Percentiles rank a stretch among this genome's conserved stretches.
Evolutionary conservation across 2,113 vertebrate genomes (phyloP).

Genomic region (Triplophysa rosa): DNA sequence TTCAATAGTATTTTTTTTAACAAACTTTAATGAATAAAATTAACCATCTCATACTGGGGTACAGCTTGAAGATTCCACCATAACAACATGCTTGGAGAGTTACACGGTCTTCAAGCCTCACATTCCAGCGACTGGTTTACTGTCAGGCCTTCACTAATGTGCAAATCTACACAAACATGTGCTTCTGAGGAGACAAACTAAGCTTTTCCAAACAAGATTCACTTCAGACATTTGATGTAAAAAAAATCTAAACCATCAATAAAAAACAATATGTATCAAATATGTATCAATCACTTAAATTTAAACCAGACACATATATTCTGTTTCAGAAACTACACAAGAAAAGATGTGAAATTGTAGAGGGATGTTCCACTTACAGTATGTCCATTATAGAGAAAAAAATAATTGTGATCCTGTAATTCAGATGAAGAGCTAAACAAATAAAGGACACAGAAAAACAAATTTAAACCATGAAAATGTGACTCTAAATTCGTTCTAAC

Average conservation of each 20-base stretch:
- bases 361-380: neutral
- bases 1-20: neutral
- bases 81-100: slow-evolving; percentile 63
- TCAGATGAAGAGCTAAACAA: neutral
- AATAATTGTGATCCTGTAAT: neutral
- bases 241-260: slow-evolving; percentile 53
- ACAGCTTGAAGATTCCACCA: slow-evolving; percentile 59
- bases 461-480: neutral
- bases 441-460: neutral
- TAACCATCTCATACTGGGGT: neutral
- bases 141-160: slow-evolving; percentile 87
- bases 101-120: slow-evolving; percentile 85
- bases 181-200: slow-evolving; percentile 43
- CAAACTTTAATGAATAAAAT: slow-evolving; percentile 30
- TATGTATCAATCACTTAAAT: neutral
- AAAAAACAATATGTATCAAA: neutral
- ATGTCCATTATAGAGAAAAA: neutral
- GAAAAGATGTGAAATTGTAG: neutral
- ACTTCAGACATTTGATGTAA: slow-evolving; percentile 44
- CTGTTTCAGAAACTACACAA: neutral
- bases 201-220: slow-evolving; percentile 41
- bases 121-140: slow-evolving; percentile 86
- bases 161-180: slow-evolving; percentile 63
- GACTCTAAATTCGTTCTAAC: slow-evolving; percentile 83
- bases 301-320: neutral